Conservation (phyloP, 2,113 vertebrate species). For the Panthera uncia region DNA sequence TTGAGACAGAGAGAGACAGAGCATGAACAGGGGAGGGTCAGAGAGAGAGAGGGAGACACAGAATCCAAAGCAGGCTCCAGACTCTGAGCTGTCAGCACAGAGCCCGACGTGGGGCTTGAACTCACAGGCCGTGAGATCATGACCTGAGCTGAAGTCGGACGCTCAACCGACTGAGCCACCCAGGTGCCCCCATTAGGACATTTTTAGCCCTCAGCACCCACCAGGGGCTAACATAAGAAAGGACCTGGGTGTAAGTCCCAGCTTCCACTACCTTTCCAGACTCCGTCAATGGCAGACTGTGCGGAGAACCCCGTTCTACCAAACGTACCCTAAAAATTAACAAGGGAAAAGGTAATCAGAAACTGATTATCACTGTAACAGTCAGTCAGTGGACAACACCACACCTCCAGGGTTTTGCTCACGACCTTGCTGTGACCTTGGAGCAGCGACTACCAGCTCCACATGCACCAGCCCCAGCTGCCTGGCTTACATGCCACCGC, state of each 20-base stretch:
- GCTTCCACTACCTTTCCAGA: slow-evolving; percentile 94
- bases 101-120: too few relatives aligned
- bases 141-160: too few relatives aligned
- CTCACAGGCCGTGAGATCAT: too few relatives aligned
- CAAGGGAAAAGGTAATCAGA: not conserved
- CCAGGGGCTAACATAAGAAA: not conserved
- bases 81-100: too few relatives aligned
- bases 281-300: slow-evolving; percentile 96
- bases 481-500: too few relatives aligned
- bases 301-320: slow-evolving; percentile 96
- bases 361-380: not conserved
- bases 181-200: not conserved
- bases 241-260: not conserved
- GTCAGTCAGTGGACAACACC: not conserved
- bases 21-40: too few relatives aligned
- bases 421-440: not conserved
- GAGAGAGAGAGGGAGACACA: too few relatives aligned
- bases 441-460: not conserved
- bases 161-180: too few relatives aligned
- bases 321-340: slow-evolving; percentile 91
- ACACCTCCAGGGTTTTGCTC: too few relatives aligned
- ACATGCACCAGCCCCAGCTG: not conserved
- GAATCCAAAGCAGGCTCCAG: too few relatives aligned
- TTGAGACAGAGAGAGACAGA: too few relatives aligned
- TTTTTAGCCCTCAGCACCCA: not conserved